Conservation (phyloP, 1,140 invertebrate species). For the Sarcophaga bullata region DNA sequence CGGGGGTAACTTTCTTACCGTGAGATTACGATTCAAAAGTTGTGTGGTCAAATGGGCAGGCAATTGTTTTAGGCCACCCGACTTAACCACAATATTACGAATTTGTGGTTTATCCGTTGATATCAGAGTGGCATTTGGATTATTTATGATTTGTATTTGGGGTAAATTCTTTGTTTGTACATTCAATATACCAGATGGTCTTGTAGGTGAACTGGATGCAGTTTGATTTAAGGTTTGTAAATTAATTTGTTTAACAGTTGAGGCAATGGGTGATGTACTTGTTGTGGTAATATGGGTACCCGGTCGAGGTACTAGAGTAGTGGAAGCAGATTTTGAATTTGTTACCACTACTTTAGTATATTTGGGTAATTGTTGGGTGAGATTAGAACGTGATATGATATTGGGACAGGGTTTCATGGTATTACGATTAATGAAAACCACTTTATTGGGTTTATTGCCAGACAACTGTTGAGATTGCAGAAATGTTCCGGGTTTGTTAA, state of each 20-base stretch:
- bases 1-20: constrained; percentile 44
- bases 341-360: constrained; percentile 51
- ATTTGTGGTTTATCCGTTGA: constrained; percentile 41
- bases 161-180: constrained; percentile 39
- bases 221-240: constrained; percentile 42
- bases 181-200: constrained; percentile 41
- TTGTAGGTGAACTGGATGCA: background rate
- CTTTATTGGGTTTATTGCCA: constrained; percentile 50
- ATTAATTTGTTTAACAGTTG: constrained; percentile 43
- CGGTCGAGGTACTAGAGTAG: constrained; percentile 42
- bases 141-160: constrained; percentile 44
- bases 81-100: constrained; percentile 49
- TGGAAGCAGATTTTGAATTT: constrained; percentile 45
- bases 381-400: constrained; percentile 44
- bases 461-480: constrained; percentile 46
- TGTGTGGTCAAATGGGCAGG: constrained; percentile 42
- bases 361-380: constrained; percentile 43
- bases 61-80: constrained; percentile 46
- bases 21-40: constrained; percentile 48
- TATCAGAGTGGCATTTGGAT: constrained; percentile 24
- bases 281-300: constrained; percentile 28
- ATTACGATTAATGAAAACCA: constrained; percentile 60
- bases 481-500: constrained; percentile 49
- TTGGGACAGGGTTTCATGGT: constrained; percentile 55
- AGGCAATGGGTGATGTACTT: constrained; percentile 26